A percentile compares a stretch with the other conserved stretches of the same genome.
Evolutionary conservation across 2,797 vertebrate species (phyloP).

Genomic region (Micrastur ruficollis): DNA sequence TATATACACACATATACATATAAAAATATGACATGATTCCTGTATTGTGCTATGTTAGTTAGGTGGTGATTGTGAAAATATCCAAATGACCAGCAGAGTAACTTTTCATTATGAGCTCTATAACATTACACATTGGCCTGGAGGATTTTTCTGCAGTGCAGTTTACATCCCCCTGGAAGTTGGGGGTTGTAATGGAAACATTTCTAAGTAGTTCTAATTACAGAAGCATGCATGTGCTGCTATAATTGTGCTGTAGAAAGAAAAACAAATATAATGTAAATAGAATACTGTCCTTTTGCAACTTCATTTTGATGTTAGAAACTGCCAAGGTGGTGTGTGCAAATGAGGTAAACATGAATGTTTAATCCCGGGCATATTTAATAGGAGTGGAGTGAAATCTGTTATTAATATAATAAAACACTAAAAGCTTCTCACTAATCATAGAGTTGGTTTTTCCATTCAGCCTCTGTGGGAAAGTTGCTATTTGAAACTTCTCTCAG

Average conservation of each 20-base stretch:
- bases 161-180: background rate
- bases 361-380: conserved; percentile 30
- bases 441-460: conserved; percentile 12
- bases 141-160: background rate
- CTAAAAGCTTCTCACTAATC: conserved; percentile 43
- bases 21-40: background rate
- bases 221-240: background rate
- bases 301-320: background rate
- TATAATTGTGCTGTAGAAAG: conserved; percentile 8
- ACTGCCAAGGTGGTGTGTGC: background rate
- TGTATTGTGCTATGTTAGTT: background rate
- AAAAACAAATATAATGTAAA: background rate
- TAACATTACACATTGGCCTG: background rate
- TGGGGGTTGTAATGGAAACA: background rate
- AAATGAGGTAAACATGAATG: background rate
- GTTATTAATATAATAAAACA: conserved; percentile 58
- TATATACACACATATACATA: accelerated
- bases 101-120: accelerated
- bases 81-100: background rate
- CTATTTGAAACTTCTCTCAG: conserved; percentile 20
- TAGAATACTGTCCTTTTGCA: background rate
- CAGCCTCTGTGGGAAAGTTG: conserved; percentile 56
- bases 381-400: background rate
- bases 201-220: background rate
- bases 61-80: background rate